Conservation (phyloP, 37 sponge, comb jelly and placozoan genomes). For the Dysidea cf. avara region DNA sequence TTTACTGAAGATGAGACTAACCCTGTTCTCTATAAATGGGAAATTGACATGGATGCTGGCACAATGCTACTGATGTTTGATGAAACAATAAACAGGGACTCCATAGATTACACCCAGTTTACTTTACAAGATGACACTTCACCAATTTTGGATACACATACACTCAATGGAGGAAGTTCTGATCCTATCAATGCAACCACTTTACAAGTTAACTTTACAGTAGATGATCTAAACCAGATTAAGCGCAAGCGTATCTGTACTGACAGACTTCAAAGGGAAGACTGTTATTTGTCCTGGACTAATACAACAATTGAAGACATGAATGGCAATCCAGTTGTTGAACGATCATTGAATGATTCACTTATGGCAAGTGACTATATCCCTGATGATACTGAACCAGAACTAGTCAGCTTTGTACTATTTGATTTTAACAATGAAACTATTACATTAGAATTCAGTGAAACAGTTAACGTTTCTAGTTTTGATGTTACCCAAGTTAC, state of each 20-base stretch:
- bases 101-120: constrained; percentile 58
- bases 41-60: constrained; percentile 77
- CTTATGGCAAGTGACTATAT: constrained; percentile 27
- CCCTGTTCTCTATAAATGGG: constrained; percentile 70
- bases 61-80: constrained; percentile 55
- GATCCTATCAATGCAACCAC: constrained; percentile 37
- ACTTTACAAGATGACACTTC: constrained; percentile 46
- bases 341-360: constrained; percentile 26
- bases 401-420: constrained; percentile 44
- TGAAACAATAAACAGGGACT: constrained; percentile 73
- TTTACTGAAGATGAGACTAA: constrained; percentile 72
- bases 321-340: constrained; percentile 67
- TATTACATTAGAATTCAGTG: constrained; percentile 74
- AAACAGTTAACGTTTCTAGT: constrained; percentile 79
- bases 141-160: constrained; percentile 15
- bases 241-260: constrained; percentile 76
- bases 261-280: constrained; percentile 31
- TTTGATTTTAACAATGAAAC: constrained; percentile 73
- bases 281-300: constrained; percentile 71
- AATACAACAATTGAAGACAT: constrained; percentile 72
- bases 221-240: constrained; percentile 79
- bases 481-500: constrained; percentile 53
- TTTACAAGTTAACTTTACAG: constrained; percentile 49
- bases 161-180: constrained; percentile 39
- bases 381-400: constrained; percentile 66